Percentiles rank a stretch among this genome's conserved stretches.
phyloP scores from a whole-genome alignment of 2,888 invertebrate genomes.

The Acholoe squamosa region DNA sequence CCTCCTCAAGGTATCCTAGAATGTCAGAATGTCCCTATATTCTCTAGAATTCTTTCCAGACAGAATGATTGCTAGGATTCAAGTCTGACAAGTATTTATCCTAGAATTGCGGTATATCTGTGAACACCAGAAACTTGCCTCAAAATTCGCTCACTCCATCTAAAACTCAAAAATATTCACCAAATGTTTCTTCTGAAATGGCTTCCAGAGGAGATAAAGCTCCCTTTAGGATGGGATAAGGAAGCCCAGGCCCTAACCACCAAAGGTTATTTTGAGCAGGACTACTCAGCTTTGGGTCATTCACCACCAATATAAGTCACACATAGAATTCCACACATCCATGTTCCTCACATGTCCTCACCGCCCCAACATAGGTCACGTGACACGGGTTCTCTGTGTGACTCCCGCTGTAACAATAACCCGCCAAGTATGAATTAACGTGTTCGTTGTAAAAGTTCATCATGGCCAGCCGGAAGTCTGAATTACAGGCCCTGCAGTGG shows the following conservation, averaged over 20 bases:
- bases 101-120: neutral
- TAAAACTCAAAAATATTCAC: no score
- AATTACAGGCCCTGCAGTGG: conserved; percentile 60
- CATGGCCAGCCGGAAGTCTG: conserved; percentile 43
- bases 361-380: conserved; percentile 52
- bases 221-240: no score
- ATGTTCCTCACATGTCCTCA: conserved; percentile 63
- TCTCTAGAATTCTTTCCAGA: no score
- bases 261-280: conserved; percentile 62
- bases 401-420: conserved; percentile 64
- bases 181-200: neutral
- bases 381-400: conserved; percentile 65
- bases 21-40: no score
- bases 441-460: conserved; percentile 64
- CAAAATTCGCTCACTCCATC: no score
- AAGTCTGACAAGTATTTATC: neutral
- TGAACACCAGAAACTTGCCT: conserved; percentile 53
- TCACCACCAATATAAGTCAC: neutral
- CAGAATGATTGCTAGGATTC: no score
- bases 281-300: neutral
- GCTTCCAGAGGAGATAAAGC: no score
- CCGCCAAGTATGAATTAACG: conserved; percentile 63
- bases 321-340: conserved; percentile 66
- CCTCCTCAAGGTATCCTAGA: no score
- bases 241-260: no score